Evolutionary conservation across 1,140 invertebrate species (phyloP).

Genomic region (Heliconius eleuchia): DNA sequence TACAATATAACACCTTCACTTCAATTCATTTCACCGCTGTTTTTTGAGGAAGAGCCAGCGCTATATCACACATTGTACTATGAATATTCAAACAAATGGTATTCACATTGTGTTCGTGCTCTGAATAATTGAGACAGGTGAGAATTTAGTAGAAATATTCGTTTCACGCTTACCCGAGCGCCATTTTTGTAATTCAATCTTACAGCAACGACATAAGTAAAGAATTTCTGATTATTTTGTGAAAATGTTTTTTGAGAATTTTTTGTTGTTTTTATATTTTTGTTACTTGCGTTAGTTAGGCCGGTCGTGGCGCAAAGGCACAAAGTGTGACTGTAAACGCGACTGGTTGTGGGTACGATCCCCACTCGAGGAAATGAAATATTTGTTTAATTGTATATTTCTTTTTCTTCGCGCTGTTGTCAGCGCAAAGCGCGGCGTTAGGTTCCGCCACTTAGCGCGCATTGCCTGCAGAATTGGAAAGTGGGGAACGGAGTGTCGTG

Average conservation of each 20-base stretch:
- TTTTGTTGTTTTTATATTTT: not conserved
- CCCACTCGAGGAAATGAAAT: no score
- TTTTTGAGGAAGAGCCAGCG: conserved; percentile 24
- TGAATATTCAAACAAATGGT: conserved; percentile 33
- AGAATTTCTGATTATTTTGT: not conserved
- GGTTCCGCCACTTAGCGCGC: no score
- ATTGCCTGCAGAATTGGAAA: no score
- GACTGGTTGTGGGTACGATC: no score
- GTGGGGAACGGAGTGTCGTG: no score
- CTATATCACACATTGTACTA: conserved; percentile 18
- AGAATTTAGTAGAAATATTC: conserved; percentile 24
- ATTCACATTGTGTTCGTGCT: conserved; percentile 25
- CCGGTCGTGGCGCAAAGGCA: no score
- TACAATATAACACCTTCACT: conserved; percentile 15
- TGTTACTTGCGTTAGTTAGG: no score
- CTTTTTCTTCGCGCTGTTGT: no score
- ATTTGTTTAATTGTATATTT: no score
- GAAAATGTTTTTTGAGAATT: not conserved
- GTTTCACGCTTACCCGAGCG: conserved; percentile 16
- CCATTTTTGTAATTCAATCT: conserved; percentile 13
- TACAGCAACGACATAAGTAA: conserved; percentile 4
- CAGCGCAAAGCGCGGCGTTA: no score
- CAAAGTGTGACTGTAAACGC: no score
- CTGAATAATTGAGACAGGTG: conserved; percentile 21
- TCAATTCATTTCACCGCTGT: conserved; percentile 13